Evolutionary conservation across 2,113 vertebrate genomes (phyloP).

Genomic region (Odocoileus hemionus): DNA sequence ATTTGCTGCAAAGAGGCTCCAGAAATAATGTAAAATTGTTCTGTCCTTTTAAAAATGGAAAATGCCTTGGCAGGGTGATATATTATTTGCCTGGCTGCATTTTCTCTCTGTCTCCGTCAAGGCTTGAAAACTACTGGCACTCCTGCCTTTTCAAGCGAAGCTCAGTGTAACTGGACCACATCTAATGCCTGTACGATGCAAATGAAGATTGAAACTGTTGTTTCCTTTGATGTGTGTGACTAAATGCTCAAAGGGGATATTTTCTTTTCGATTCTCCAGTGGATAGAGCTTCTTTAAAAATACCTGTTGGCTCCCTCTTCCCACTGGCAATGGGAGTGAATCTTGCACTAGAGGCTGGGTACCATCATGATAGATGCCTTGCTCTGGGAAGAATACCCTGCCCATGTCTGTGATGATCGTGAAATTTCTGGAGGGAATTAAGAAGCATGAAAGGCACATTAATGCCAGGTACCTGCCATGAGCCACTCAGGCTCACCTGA

Average conservation of each 20-base stretch:
- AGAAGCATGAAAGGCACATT: conserved; percentile 69
- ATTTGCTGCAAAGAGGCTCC: conserved; percentile 29
- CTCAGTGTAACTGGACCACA: conserved; percentile 70
- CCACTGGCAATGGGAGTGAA: background rate
- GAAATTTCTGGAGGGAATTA: conserved; percentile 49
- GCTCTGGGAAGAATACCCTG: conserved; percentile 63
- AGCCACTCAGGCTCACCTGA: conserved; percentile 39
- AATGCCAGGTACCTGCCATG: conserved; percentile 47
- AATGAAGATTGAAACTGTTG: conserved; percentile 57
- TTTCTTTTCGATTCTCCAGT: conserved; percentile 45
- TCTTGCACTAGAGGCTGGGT: background rate
- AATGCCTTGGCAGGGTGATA: conserved; percentile 50
- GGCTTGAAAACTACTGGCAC: conserved; percentile 32
- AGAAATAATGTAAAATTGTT: conserved; percentile 46
- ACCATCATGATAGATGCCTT: conserved; percentile 29
- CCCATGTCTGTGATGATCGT: conserved; percentile 43
- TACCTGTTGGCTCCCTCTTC: conserved; percentile 73
- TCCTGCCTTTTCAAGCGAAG: conserved; percentile 61
- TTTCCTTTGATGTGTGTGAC: conserved; percentile 76
- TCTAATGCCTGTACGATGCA: conserved; percentile 69
- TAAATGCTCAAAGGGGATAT: conserved; percentile 67
- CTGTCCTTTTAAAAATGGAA: conserved; percentile 62
- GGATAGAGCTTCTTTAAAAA: conserved; percentile 57
- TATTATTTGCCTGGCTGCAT: conserved; percentile 60
- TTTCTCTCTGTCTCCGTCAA: conserved; percentile 51